Base-by-base conservation (phyloP, 1,140 invertebrate species). In the Macrobrachium rosenbergii region DNA sequence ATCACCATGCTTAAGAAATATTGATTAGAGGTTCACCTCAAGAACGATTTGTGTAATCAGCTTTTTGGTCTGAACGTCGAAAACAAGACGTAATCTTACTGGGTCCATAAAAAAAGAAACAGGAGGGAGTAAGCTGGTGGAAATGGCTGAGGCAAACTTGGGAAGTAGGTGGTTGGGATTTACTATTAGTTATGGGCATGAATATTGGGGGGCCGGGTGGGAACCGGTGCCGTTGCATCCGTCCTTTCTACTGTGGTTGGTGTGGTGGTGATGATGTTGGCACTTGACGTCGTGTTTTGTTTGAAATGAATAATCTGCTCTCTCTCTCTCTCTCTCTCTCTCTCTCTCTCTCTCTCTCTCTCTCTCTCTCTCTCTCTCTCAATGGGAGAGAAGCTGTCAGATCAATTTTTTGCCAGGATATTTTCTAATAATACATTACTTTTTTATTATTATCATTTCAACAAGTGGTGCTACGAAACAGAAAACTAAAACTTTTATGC, bases 331-430 rank as follows among this genome's bases (percentile, higher is more conserved):
- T 21, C 43, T 23, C 19, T 59, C 76, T 19, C 76, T 19, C 58
- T 59, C 21, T 23, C 76, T 58, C 17, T 79, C 77, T 63, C 77
- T 79, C 77, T 79, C 77, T 79, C 77, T 79, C 77, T 79, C 77
- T 79, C 59, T 63, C 77, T 63, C 59, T 63, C 59, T 82, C 80
- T 67, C 80, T 82, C 80, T 45, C 80, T 82, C 64, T 67, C 37
- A 52, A 0, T 0, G 12, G 0, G 52, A 10, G 12, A 12, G 52
- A 52, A 52, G 8, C 52, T 52, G 52, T 10, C 28, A 37, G 28
- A 37, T 37, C 3, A 37, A 37, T 37, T 37, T 37, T 52, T 52
- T 52, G 52, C 7, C 7, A 12, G 12, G 2, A 52, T 10, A 52
- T 52, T 52, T 52, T 37, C 1, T 37, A 37, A 37, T 37, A 3